Evolutionary conservation across 53 echinoderm and acorn worm species (phyloP), one percentile per base, ranked within the genome.

Genomic region (Paracentrotus lividus): DNA sequence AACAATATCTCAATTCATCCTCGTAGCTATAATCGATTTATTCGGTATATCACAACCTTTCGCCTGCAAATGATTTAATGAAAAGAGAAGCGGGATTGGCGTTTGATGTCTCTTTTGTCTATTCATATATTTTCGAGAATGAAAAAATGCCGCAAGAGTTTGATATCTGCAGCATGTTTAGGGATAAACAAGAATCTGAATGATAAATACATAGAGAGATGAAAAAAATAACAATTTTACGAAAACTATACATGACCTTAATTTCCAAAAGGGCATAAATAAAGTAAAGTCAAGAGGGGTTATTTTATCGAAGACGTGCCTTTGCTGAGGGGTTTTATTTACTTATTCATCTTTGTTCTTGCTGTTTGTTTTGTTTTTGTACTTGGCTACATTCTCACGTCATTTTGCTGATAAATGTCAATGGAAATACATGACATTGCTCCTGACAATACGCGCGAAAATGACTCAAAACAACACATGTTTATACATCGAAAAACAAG

Each of bases 401-500:
- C 64, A 64, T 64, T 13, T 18, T 54, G 64, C 5, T 8, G 9
- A 64, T 64, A 29, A 4, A 31, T 64, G 27, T 64, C 64, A 64
- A 31, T 27, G 64, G 64, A 31, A 64, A 64, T 27, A 61, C 29
- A 64, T 64, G 31, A 10, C 29, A 64, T 64, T 13, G 29, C 64
- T 29, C 9, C 31, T 64, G 64, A 29, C 64, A 64, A 31, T 27
- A 64, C 31, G 64, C 31, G 31, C 29, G 85, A 36, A 49, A 84
- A 85, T 49, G 85, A 27, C 47, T 85, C 51, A 85, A 49, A 85
- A 49, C 49, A 85, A 85, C 85, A 85, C 43, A 32, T 85, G 85
- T 85, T 85, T 51, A 85, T 13, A 29, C 49, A 85, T 27, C 85
- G 49, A 33, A 26, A 85, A 85, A 85, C 85, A 85, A 85, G n/a